phyloP scores from a whole-genome alignment of 2,113 vertebrate genomes.

The Pitta sordida region DNA sequence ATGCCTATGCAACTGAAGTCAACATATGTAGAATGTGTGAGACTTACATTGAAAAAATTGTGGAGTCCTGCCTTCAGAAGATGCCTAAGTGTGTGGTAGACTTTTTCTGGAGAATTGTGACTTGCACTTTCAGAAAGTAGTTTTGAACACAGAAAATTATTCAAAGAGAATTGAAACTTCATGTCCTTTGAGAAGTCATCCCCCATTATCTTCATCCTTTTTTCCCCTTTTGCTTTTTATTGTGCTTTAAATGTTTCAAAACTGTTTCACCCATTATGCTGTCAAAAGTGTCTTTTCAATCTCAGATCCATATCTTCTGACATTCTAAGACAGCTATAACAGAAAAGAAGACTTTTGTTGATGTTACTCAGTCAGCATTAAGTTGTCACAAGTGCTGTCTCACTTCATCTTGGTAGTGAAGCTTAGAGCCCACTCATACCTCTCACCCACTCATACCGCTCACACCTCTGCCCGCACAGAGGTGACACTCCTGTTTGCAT shows the following conservation, averaged over 20 bases:
- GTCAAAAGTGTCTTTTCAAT: slow-evolving; percentile 56
- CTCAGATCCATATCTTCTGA: slow-evolving; percentile 41
- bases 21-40: background rate
- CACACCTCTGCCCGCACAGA: slow-evolving; percentile 42
- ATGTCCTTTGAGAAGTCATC: slow-evolving; percentile 20
- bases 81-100: background rate
- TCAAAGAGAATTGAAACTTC: slow-evolving; percentile 14
- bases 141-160: background rate
- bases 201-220: slow-evolving; percentile 17
- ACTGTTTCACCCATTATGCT: slow-evolving; percentile 60
- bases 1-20: background rate
- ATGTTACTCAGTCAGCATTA: slow-evolving; percentile 44
- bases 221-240: slow-evolving; percentile 6
- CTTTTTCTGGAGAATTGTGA: slow-evolving; percentile 1
- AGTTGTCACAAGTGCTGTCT: slow-evolving; percentile 38
- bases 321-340: slow-evolving; percentile 43
- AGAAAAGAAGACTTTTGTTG: slow-evolving; percentile 28
- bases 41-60: background rate
- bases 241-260: slow-evolving; percentile 66
- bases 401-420: background rate
- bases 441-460: too few relatives aligned
- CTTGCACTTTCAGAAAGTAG: background rate
- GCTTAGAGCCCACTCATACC: background rate
- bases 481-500: slow-evolving; percentile 27
- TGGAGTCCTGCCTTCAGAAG: background rate